Evolutionary conservation across 2,888 invertebrate genomes (phyloP), one percentile per base, ranked within the genome.

Genomic region (Zygogramma bicolorata): DNA sequence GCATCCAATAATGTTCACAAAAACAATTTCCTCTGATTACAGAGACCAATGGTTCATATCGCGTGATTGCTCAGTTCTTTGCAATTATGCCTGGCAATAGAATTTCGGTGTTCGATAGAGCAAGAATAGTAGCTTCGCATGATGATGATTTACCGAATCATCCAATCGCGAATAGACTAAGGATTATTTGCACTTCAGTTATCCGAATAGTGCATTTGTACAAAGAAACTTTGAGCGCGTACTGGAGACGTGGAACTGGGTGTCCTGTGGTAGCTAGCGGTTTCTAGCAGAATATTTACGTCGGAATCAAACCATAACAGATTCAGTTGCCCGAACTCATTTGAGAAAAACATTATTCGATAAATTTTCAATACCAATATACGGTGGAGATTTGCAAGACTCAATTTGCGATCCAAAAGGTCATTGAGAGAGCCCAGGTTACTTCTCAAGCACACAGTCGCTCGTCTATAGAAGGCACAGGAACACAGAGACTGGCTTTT

Each of bases 41-140:
- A 31, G 31, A 31, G 4, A 29, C 57, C 57, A 66, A 49, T 31
- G 31, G 66, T 59, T 66, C 49, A 58, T 29, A 53, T 25, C 22
- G 58, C 13, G 57, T 68, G 20, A 27, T 18, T 20, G 42, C 18
- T 31, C 8, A 13, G 38, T 60, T 68, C 15, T 68, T 62, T 63
- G 53, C 49, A 68, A 63, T 25, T 29, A 42, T 42, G 46, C 42
- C 65, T 65, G 53, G 53, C 27, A 68, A 68, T 68, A 40, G 49
- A 22, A 62, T 68, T 59, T 68, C 38, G 20, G 42, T 38, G 10
- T 61, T 68, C 38, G n/a, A 38, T 68, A 68, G 60, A 68, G 38
- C 60, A 68, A 60, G 34, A 38, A 68, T 62, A 68, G 60, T 68
- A 38, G 68, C 68, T 60, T 68, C 34, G 60, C 68, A 68, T 62